Base-by-base conservation (phyloP, 2,113 vertebrate species). In the Xyliphius kryptos region DNA sequence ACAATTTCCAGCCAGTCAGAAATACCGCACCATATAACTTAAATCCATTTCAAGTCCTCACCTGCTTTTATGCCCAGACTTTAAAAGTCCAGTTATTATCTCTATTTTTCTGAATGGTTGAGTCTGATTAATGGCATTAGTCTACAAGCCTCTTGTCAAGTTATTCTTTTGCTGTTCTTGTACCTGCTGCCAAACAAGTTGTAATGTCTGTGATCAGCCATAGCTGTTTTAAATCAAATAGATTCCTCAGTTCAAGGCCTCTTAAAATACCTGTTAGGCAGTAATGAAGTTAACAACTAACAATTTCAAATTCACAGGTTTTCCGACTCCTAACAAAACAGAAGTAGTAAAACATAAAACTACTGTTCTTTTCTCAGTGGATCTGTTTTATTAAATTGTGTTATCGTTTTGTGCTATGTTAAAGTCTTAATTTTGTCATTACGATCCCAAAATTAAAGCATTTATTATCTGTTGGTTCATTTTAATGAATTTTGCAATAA, bases 1-100 rank as follows among this genome's bases (percentile, higher is more conserved):
- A 76, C 48, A 41, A 63, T 78, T 81, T 78, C 71, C 72, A 83
- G 73, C 72, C 69, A 84, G 82, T 85, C 83, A 84, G 70, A 64
- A 56, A 72, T 79, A 86, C 84, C 70, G 71, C 76, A 81, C 83
- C 83, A 72, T 79, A 82, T 79, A 73, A 77, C 83, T 84, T 76
- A 68, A 73, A 75, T 79, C 73, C 72, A 72, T 79, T 84, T 85
- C 76, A 84, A 82, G 78, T 82, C 81, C 63, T 71, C 80, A 76
- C 80, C 71, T 63, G 63, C 63, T 81, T 81, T 82, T 80, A 82
- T 82, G 79, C 72, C 77, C 69, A 71, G 76, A 72, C 79, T 75
- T 81, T 77, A 81, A 83, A 84, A 76, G 80, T 81, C 79, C 78
- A 37, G 66, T 73, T 73, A 77, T 81, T 76, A 79, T 80, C 70